These are phyloP conservation scores for Phragmatobia fuliginosa DNA, from an alignment of 2,888 invertebrate genomes.

Conservation along the genomic window DNA sequence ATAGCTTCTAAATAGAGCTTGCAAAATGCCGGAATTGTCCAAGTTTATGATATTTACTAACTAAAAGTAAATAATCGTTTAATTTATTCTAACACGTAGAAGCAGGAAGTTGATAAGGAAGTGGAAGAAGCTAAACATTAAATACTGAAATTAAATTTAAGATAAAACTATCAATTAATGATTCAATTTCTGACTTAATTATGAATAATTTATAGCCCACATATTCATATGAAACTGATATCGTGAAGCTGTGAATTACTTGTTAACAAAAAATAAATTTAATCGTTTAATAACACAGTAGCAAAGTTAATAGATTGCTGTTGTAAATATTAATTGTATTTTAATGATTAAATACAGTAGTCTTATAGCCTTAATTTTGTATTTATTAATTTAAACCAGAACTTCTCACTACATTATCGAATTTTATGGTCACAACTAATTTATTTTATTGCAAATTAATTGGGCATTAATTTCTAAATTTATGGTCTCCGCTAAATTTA, in stretches of 20 bases:
- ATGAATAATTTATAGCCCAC: conserved; percentile 13
- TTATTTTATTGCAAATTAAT: conserved; percentile 53
- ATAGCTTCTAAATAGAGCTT: neutral
- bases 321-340: conserved; percentile 34
- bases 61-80: neutral
- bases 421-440: conserved; percentile 47
- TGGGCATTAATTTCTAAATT: conserved; percentile 48
- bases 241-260: neutral
- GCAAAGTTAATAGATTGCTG: conserved; percentile 42
- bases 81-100: neutral
- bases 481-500: conserved; percentile 43
- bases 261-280: conserved; percentile 19
- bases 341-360: conserved; percentile 46
- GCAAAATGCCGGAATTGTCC: neutral
- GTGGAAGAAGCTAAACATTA: neutral
- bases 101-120: conserved; percentile 16
- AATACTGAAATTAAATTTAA: neutral
- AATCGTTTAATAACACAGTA: conserved; percentile 39
- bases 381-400: conserved; percentile 44
- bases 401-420: conserved; percentile 38
- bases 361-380: conserved; percentile 42
- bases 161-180: conserved; percentile 17
- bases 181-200: neutral
- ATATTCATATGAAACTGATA: conserved; percentile 7
- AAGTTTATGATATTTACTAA: neutral